Percentiles rank a stretch among this genome's conserved stretches.
Conservation (phyloP, 2,888 invertebrate genomes). For the Subacronicta megacephala region DNA sequence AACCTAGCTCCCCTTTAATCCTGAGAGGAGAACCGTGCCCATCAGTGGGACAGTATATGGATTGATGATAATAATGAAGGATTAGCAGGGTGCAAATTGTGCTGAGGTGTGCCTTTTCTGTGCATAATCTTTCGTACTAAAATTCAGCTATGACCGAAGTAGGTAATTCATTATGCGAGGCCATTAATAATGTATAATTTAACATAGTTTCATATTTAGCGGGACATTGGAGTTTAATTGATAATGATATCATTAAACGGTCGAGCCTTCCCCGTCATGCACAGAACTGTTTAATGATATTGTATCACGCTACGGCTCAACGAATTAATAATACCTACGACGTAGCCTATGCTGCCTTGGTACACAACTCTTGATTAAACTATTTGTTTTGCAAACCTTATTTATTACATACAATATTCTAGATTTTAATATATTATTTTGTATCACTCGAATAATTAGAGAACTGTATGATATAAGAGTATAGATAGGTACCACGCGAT, state of each 20-base stretch:
- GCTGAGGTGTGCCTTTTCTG: background rate
- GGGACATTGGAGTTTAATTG: slow-evolving; percentile 65
- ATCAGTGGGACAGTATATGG: too few relatives aligned
- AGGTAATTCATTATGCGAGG: slow-evolving; percentile 26
- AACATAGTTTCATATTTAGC: slow-evolving; percentile 56
- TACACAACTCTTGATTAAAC: slow-evolving; percentile 35
- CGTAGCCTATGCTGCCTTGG: slow-evolving; percentile 20
- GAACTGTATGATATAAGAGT: background rate
- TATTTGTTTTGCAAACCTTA: slow-evolving; percentile 13
- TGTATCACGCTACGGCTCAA: slow-evolving; percentile 64
- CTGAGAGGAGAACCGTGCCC: too few relatives aligned
- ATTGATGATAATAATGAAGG: too few relatives aligned
- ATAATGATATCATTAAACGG: slow-evolving; percentile 67
- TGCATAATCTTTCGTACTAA: background rate
- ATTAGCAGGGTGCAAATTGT: too few relatives aligned
- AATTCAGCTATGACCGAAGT: slow-evolving; percentile 4
- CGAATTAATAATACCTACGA: slow-evolving; percentile 29
- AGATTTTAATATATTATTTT: too few relatives aligned
- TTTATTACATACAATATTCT: too few relatives aligned
- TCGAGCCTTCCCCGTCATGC: slow-evolving; percentile 59
- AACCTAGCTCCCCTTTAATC: too few relatives aligned
- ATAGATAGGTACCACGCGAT: too few relatives aligned
- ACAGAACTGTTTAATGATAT: slow-evolving; percentile 63
- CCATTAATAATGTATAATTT: slow-evolving; percentile 52
- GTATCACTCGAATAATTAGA: too few relatives aligned